phyloP scores from a whole-genome alignment of 2,113 vertebrate genomes.

The Pseudorectes ferrugineus region DNA sequence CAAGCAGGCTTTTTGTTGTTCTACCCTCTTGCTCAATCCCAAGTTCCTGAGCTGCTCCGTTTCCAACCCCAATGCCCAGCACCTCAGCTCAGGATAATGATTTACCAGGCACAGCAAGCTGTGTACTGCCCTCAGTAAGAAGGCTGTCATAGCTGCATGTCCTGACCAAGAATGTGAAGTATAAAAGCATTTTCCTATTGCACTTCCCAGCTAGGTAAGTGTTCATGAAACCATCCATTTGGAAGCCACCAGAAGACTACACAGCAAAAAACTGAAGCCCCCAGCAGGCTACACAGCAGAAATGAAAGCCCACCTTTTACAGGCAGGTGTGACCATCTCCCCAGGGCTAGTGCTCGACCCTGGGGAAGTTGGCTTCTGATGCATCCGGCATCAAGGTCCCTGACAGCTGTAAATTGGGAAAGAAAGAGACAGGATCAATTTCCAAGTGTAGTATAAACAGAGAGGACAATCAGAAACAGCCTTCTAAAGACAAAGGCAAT shows the following conservation, averaged over 20 bases:
- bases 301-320: not conserved
- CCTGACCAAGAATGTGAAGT: not conserved
- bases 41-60: fast-evolving
- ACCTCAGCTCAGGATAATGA: not conserved
- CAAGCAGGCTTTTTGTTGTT: not conserved
- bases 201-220: not conserved
- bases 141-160: not conserved
- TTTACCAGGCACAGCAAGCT: not conserved
- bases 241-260: not conserved
- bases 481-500: not conserved
- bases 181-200: not conserved
- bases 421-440: not conserved
- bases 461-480: not conserved
- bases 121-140: not conserved
- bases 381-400: conserved; percentile 34
- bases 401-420: conserved; percentile 43
- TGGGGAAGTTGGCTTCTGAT: conserved; percentile 56
- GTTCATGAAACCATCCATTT: not conserved
- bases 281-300: not conserved
- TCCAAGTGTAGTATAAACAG: not conserved
- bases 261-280: not conserved
- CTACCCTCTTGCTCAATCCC: not conserved
- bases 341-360: conserved; percentile 52
- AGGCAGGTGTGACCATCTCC: not conserved
- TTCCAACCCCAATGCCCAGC: not conserved